Evolutionary conservation across 2,888 invertebrate genomes (phyloP).

Genomic region (Pseudoips prasinana): DNA sequence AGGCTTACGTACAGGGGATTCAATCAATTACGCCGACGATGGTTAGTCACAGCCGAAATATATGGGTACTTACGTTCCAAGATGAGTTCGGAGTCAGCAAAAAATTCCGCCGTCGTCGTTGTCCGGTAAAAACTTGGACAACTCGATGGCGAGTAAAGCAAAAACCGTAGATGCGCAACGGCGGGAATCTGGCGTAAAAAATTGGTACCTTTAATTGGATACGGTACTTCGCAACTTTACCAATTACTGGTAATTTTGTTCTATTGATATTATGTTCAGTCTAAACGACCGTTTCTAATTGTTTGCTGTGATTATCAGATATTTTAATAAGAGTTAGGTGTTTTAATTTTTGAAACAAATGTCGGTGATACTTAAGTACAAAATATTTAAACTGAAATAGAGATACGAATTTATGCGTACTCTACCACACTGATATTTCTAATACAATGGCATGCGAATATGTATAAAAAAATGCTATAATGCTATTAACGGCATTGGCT

Average conservation of each 20-base stretch:
- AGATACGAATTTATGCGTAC: no score
- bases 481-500: no score
- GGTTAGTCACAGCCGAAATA: constrained; percentile 61
- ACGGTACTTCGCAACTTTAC: constrained; percentile 55
- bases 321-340: no score
- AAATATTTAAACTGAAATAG: no score
- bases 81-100: constrained; percentile 67
- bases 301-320: no score
- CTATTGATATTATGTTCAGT: constrained; percentile 21
- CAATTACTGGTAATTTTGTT: constrained; percentile 34
- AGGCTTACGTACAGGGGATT: constrained; percentile 63
- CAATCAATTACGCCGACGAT: constrained; percentile 71
- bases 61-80: constrained; percentile 65
- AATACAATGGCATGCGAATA: no score
- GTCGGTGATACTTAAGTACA: no score
- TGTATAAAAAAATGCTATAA: no score
- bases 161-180: constrained; percentile 60
- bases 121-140: constrained; percentile 67
- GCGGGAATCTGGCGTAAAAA: constrained; percentile 56
- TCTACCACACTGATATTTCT: no score
- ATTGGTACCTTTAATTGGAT: constrained; percentile 58
- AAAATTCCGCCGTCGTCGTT: constrained; percentile 57
- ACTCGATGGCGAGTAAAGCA: constrained; percentile 56
- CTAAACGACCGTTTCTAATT: no score
- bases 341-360: no score